A percentile compares a stretch with the other conserved stretches of the same genome.
These are phyloP conservation scores for Stenolophus ochropezus DNA, from an alignment of 2,888 invertebrate genomes.

Conservation along the genomic window DNA sequence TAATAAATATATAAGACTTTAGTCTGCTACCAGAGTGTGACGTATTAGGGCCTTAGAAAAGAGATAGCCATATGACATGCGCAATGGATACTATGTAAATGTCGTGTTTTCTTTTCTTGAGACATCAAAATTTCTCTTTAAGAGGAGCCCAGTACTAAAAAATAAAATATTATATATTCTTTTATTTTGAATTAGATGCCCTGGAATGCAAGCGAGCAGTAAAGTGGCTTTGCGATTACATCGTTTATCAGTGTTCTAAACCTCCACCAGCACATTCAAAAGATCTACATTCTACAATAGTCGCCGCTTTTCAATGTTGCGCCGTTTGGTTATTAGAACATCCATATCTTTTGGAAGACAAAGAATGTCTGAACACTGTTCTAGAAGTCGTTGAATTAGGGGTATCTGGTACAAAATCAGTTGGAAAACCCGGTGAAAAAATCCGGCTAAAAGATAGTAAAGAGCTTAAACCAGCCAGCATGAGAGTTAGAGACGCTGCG, in stretches of 20 bases:
- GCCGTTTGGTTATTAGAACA: slow-evolving; percentile 95
- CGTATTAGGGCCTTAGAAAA: no score
- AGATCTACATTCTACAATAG: slow-evolving; percentile 95
- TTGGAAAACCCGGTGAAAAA: slow-evolving; percentile 90
- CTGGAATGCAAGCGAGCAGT: slow-evolving; percentile 94
- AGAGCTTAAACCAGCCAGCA: slow-evolving; percentile 96
- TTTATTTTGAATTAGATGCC: slow-evolving; percentile 78
- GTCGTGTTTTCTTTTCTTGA: neutral
- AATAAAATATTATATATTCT: no score
- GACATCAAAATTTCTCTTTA: no score
- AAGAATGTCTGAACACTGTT: slow-evolving; percentile 93
- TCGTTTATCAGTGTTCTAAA: slow-evolving; percentile 94
- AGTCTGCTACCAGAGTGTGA: no score
- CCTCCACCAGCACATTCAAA: slow-evolving; percentile 96
- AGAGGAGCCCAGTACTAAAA: no score
- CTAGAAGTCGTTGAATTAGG: slow-evolving; percentile 98
- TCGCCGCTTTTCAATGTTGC: slow-evolving; percentile 93
- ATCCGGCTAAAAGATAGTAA: slow-evolving; percentile 97
- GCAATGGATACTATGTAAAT: no score
- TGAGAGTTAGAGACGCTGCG: slow-evolving; percentile 98
- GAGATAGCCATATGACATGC: no score
- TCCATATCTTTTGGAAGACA: slow-evolving; percentile 91
- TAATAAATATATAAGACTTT: no score
- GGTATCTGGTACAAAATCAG: slow-evolving; percentile 94
- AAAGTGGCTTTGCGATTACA: slow-evolving; percentile 99